Percentiles rank a stretch among this genome's conserved stretches.
These are phyloP conservation scores for Helobdella robusta DNA, from an alignment of 2,888 invertebrate species.

Conservation along the genomic window DNA sequence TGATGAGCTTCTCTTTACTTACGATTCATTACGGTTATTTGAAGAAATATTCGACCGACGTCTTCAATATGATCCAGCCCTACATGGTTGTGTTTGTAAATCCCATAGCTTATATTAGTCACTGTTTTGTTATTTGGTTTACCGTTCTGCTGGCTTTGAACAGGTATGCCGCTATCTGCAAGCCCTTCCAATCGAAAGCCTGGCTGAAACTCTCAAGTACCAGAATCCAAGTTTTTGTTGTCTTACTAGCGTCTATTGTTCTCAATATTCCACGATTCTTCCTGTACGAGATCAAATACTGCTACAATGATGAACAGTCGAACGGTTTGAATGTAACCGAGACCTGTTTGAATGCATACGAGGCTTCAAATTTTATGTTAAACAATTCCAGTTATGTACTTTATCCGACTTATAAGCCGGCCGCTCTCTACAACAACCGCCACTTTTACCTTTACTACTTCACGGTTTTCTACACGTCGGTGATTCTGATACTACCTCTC, in stretches of 20 bases:
- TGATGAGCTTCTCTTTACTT: constrained; percentile 29
- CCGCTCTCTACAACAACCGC: constrained; percentile 9
- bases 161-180: constrained; percentile 35
- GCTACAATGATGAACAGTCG: neutral
- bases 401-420: neutral
- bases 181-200: constrained; percentile 29
- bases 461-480: constrained; percentile 27
- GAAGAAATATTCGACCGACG: neutral
- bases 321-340: neutral
- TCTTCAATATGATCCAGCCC: neutral
- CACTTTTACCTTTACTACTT: constrained; percentile 25
- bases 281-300: constrained; percentile 24
- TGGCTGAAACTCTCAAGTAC: constrained; percentile 29
- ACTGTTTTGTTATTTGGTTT: constrained; percentile 33
- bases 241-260: constrained; percentile 27
- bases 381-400: too few relatives aligned
- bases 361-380: neutral
- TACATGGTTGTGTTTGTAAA: constrained; percentile 30
- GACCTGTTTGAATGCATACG: too few relatives aligned
- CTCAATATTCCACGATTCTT: constrained; percentile 33
- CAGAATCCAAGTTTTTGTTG: constrained; percentile 30
- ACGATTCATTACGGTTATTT: constrained; percentile 31
- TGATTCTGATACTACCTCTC: constrained; percentile 28
- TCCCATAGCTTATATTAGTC: constrained; percentile 31
- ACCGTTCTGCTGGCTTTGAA: constrained; percentile 35